Conservation (phyloP, 1,140 invertebrate species). For the Saccostrea cuccullata region DNA sequence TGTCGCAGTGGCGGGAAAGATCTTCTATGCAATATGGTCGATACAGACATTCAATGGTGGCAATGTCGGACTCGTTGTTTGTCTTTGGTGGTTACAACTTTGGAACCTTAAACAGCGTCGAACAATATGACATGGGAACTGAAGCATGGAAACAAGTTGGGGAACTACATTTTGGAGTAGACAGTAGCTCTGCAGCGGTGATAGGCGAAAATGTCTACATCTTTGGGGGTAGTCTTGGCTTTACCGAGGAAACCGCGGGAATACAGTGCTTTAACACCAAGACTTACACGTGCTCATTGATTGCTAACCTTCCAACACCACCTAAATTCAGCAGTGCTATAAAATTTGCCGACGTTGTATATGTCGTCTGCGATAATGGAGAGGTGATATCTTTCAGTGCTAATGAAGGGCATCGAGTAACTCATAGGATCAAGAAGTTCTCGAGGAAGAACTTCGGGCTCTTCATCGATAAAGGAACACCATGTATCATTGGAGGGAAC, state of each 20-base stretch:
- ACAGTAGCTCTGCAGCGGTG: constrained; percentile 42
- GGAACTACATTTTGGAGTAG: constrained; percentile 43
- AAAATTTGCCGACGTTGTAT: constrained; percentile 7
- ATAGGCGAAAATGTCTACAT: constrained; percentile 51
- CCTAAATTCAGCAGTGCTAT: constrained; percentile 46
- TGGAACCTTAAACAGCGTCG: constrained; percentile 50
- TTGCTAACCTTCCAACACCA: constrained; percentile 48
- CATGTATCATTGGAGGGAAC: constrained; percentile 48
- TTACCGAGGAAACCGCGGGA: constrained; percentile 33
- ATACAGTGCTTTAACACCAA: constrained; percentile 57
- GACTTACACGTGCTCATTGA: constrained; percentile 44
- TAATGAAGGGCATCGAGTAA: constrained; percentile 30
- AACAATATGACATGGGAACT: constrained; percentile 53
- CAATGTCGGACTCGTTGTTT: constrained; percentile 48
- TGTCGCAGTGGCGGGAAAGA: constrained; percentile 47
- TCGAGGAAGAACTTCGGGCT: constrained; percentile 47
- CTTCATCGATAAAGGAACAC: neutral
- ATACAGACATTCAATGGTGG: constrained; percentile 54
- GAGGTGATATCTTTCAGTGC: constrained; percentile 49
- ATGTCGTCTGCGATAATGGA: constrained; percentile 43
- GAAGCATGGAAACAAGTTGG: constrained; percentile 55
- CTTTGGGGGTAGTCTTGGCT: constrained; percentile 53
- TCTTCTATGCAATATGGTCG: constrained; percentile 44
- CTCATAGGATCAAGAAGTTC: constrained; percentile 30
- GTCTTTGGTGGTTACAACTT: constrained; percentile 54